phyloP scores from a whole-genome alignment of 2,113 vertebrate genomes.

The Otus sunia region DNA sequence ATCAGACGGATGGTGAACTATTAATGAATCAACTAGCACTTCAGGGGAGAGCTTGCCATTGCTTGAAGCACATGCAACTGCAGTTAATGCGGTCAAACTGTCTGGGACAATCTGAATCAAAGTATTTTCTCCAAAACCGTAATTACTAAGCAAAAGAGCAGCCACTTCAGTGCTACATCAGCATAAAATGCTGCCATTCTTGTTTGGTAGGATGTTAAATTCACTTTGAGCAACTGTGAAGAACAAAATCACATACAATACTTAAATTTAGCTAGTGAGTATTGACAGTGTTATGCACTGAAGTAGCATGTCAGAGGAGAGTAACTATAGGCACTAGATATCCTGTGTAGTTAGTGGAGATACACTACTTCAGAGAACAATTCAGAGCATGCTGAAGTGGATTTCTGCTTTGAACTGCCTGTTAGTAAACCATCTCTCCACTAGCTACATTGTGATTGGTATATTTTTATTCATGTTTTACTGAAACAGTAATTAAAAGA shows the following conservation, averaged over 20 bases:
- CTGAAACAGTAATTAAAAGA: not conserved
- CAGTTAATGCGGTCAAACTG: not conserved
- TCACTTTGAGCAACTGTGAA: not conserved
- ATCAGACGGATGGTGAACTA: not conserved
- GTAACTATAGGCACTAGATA: rapidly evolving
- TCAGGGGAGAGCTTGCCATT: not conserved
- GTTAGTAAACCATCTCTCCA: not conserved
- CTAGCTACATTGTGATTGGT: not conserved
- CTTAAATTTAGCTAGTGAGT: not conserved
- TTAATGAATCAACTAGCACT: not conserved
- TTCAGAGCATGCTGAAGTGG: not conserved
- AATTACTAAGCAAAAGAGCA: not conserved
- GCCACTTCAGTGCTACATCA: not conserved
- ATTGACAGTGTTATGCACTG: not conserved
- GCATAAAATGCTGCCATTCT: not conserved
- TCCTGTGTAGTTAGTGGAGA: not conserved
- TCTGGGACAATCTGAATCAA: not conserved
- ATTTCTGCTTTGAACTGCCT: not conserved
- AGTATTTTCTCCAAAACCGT: not conserved
- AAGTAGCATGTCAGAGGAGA: not conserved
- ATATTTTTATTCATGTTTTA: not conserved
- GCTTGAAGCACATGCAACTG: not conserved
- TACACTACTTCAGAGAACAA: not conserved
- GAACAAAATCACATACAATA: not conserved
- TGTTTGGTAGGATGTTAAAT: not conserved